Evolutionary conservation across 2,888 invertebrate genomes (phyloP), one percentile per base, ranked within the genome.

Genomic region (Frankliniella fusca): DNA sequence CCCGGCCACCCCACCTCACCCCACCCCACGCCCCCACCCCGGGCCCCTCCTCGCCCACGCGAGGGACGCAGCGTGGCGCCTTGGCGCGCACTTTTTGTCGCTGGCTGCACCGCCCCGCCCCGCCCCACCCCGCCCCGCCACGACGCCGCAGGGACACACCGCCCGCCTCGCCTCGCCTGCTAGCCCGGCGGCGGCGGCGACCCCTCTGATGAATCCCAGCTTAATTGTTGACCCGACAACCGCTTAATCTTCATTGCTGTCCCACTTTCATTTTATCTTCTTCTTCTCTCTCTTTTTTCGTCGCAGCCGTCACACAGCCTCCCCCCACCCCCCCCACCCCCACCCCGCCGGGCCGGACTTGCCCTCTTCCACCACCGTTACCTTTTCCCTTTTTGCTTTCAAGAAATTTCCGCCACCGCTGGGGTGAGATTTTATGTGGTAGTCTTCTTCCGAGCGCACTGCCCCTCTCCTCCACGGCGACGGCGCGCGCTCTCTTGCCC

Each of bases 181-280:
- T 23, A 23, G 23, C 70, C 27, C 27, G 23, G 27, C 27, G n/a
- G n/a, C 54, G 7, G 18, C 15, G 15, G 15, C 12, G 15, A 15
- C 18, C 54, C 54, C 54, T 27, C 70, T 76, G 70, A 76, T 76
- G 70, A 76, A 76, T 76, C 70, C 70, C 70, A 23, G 27, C 70
- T 76, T 76, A 76, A 76, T 76, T 76, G 70, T 76, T 76, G 70
- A 76, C 70, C 70, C 70, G 70, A 76, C 70, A 76, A 76, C 70
- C 70, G 70, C 70, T 76, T 76, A 76, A 76, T 76, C 70, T 76
- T 76, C 70, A 76, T 76, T 76, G 70, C 70, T 27, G 70, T 76
- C 70, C 70, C 70, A 76, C 70, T 76, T 76, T 76, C 70, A 27
- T 76, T 76, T 76, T 23, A 76, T 76, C 70, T 27, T 76, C 61